These are phyloP conservation scores for Hucho hucho DNA, from an alignment of 2,113 vertebrate species.

Conservation along the genomic window DNA sequence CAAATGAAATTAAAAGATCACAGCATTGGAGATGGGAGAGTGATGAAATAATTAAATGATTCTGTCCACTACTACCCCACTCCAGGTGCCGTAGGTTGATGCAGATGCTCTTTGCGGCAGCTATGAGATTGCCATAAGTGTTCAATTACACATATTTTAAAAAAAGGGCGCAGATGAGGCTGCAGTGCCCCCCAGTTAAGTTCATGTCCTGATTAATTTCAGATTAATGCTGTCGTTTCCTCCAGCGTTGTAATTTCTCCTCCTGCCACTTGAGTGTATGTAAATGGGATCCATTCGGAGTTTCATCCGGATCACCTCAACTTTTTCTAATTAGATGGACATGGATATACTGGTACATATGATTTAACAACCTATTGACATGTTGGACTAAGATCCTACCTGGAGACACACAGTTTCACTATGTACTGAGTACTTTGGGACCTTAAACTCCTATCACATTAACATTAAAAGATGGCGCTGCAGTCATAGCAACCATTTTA, in stretches of 20 bases:
- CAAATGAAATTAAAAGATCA: constrained; percentile 57
- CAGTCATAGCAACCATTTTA: too few species aligned
- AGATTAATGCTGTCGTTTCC: constrained; percentile 57
- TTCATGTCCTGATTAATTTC: constrained; percentile 70
- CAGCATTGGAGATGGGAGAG: constrained; percentile 30
- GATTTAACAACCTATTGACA: constrained; percentile 58
- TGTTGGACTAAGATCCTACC: constrained; percentile 40
- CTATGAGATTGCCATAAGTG: constrained; percentile 46
- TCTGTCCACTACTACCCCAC: constrained; percentile 22
- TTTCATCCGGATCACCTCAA: constrained; percentile 51
- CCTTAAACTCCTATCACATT: constrained; percentile 32
- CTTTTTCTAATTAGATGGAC: constrained; percentile 67
- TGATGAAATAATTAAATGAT: constrained; percentile 54
- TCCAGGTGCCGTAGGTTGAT: constrained; percentile 56
- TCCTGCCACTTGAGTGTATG: constrained; percentile 38
- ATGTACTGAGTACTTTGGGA: constrained; percentile 31
- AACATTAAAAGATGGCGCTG: constrained; percentile 1
- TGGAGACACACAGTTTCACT: constrained; percentile 32
- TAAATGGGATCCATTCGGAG: constrained; percentile 42
- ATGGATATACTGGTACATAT: constrained; percentile 52
- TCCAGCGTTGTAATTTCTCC: constrained; percentile 56
- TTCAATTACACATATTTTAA: constrained; percentile 35
- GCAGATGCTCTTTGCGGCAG: constrained; percentile 48
- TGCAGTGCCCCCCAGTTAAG: constrained; percentile 40
- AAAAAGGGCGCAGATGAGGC: constrained; percentile 28